phyloP scores from a whole-genome alignment of 2,888 invertebrate genomes.

The Xanthorhoe designata region DNA sequence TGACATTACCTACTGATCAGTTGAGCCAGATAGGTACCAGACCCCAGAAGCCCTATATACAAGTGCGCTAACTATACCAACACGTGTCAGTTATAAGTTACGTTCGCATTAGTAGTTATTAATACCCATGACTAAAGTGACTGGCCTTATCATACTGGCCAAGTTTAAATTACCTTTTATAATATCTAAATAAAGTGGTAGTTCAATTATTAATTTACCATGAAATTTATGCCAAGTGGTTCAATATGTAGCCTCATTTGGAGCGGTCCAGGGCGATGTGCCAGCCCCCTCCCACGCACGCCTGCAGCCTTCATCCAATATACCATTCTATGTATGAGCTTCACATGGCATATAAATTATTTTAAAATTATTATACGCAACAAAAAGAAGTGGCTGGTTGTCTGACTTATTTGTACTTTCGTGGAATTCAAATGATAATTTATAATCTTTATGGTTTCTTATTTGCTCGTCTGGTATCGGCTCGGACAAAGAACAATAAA shows the following conservation, averaged over 20 bases:
- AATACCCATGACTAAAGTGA: too few species aligned
- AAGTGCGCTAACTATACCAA: too few species aligned
- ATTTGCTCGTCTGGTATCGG: background rate
- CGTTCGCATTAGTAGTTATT: too few species aligned
- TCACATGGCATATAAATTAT: slow-evolving; percentile 57
- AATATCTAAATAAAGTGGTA: too few species aligned
- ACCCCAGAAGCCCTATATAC: too few species aligned
- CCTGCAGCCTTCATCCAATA: slow-evolving; percentile 48
- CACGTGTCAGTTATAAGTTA: too few species aligned
- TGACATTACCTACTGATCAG: too few species aligned
- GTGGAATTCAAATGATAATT: background rate
- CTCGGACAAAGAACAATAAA: slow-evolving; percentile 11
- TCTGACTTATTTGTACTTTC: slow-evolving; percentile 34
- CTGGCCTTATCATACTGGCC: too few species aligned
- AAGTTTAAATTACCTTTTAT: too few species aligned
- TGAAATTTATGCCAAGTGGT: slow-evolving; percentile 1
- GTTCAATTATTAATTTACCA: too few species aligned
- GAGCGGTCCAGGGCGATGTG: slow-evolving; percentile 26
- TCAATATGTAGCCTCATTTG: slow-evolving; percentile 26
- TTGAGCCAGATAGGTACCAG: too few species aligned
- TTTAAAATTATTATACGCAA: slow-evolving; percentile 51
- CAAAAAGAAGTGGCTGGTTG: slow-evolving; percentile 33
- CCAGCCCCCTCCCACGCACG: slow-evolving; percentile 37
- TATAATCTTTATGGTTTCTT: background rate
- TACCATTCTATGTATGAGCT: slow-evolving; percentile 44